Conservation (phyloP, 2,888 invertebrate genomes). For the Tetranychus truncatus region DNA sequence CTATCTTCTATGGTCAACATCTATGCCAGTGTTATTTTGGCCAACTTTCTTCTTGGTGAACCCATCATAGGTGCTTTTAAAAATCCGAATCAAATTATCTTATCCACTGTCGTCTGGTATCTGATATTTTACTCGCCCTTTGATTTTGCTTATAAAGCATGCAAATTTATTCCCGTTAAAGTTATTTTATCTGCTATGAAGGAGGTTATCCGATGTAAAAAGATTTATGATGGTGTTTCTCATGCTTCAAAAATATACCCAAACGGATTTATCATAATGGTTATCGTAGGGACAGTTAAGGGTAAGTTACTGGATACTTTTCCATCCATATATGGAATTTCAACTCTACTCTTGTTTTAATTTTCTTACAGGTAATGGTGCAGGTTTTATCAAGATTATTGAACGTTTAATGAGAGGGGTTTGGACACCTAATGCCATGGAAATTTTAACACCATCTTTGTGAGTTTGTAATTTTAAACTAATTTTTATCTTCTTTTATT, state of each 20-base stretch:
- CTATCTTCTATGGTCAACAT: constrained; percentile 91
- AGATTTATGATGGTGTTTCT: constrained; percentile 76
- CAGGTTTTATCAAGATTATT: constrained; percentile 75
- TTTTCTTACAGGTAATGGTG: constrained; percentile 55
- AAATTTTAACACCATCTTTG: constrained; percentile 96
- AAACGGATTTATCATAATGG: constrained; percentile 84
- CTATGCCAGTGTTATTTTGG: constrained; percentile 89
- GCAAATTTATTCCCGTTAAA: constrained; percentile 82
- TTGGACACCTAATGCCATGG: constrained; percentile 96
- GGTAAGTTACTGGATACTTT: constrained; percentile 34
- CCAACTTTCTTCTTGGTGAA: constrained; percentile 84
- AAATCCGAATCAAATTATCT: constrained; percentile 74
- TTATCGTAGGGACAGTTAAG: constrained; percentile 68
- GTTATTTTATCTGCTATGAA: constrained; percentile 82
- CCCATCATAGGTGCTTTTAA: constrained; percentile 85
- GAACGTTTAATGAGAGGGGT: constrained; percentile 88
- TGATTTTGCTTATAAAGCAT: constrained; percentile 86
- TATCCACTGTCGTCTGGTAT: constrained; percentile 83
- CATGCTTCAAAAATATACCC: constrained; percentile 94
- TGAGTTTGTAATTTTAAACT: constrained; percentile 43
- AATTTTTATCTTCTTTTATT: neutral
- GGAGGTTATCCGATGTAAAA: constrained; percentile 59
- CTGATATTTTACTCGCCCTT: constrained; percentile 94
- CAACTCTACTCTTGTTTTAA: too few species aligned
- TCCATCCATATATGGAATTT: too few species aligned